Conservation (phyloP, 1,140 invertebrate genomes). For the Gonatopus flavifemur region DNA sequence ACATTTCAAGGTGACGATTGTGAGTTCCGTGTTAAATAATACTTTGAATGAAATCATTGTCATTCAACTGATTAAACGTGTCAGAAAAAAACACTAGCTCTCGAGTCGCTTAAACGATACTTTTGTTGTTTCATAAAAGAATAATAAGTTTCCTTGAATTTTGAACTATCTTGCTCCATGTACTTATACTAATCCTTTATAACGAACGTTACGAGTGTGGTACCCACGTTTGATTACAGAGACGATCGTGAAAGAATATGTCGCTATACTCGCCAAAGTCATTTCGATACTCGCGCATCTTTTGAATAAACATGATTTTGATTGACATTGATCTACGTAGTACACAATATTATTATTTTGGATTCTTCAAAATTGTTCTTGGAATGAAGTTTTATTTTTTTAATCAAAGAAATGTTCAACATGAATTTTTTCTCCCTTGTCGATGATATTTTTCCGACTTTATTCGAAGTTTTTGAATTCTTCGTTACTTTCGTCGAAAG, state of each 20-base stretch:
- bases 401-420: background rate
- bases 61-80: background rate
- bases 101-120: too few species aligned
- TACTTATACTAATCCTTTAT: too few species aligned
- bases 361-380: background rate
- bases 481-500: too few species aligned
- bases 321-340: constrained; percentile 28
- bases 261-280: constrained; percentile 35
- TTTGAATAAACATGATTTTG: constrained; percentile 15
- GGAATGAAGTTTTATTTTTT: background rate
- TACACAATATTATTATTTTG: constrained; percentile 17
- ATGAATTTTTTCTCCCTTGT: background rate
- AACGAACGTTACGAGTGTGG: too few species aligned
- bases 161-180: too few species aligned
- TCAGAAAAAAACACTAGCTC: background rate
- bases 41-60: too few species aligned
- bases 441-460: background rate
- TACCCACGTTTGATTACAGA: constrained; percentile 12
- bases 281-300: constrained; percentile 32
- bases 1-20: constrained; percentile 12
- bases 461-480: too few species aligned
- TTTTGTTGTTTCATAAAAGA: background rate
- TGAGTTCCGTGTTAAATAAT: too few species aligned
- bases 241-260: constrained; percentile 24
- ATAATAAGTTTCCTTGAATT: background rate